A percentile compares a stretch with the other conserved stretches of the same genome.
phyloP scores from a whole-genome alignment of 1,140 invertebrate species.

The Samia ricini region DNA sequence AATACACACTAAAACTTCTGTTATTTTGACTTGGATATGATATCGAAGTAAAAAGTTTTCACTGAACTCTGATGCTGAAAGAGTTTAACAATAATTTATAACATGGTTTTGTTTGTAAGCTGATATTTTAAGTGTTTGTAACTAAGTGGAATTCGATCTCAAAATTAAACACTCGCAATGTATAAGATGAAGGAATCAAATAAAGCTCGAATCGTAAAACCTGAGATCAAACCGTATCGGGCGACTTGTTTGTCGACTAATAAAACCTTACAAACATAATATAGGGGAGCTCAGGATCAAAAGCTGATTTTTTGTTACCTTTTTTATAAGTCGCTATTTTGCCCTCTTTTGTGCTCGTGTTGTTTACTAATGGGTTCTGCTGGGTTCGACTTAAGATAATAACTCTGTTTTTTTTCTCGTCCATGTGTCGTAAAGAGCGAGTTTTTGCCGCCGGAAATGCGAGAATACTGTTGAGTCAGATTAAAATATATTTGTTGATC shows the following conservation, averaged over 20 bases:
- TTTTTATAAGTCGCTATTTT: constrained; percentile 73
- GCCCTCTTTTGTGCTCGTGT: constrained; percentile 74
- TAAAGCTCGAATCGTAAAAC: constrained; percentile 37
- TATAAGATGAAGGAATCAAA: constrained; percentile 10
- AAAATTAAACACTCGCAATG: neutral
- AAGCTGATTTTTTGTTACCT: constrained; percentile 72
- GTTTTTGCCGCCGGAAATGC: constrained; percentile 72
- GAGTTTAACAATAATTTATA: neutral
- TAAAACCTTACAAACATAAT: constrained; percentile 71
- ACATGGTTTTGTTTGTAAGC: neutral
- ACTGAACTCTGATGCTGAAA: neutral
- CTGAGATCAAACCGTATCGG: constrained; percentile 43
- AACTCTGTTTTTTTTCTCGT: constrained; percentile 69
- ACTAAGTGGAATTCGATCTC: neutral
- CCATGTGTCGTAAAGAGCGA: constrained; percentile 60
- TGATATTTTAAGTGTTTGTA: neutral
- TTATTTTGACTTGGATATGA: neutral
- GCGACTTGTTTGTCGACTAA: constrained; percentile 61
- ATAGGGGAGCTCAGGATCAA: constrained; percentile 69
- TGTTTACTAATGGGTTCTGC: constrained; percentile 78
- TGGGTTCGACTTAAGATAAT: constrained; percentile 77
- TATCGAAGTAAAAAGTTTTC: neutral
- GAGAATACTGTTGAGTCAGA: constrained; percentile 63
- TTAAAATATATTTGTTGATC: constrained; percentile 75
- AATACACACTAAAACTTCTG: neutral